Conservation (phyloP, 2,113 vertebrate genomes). For the Dendrocopos noguchii region DNA sequence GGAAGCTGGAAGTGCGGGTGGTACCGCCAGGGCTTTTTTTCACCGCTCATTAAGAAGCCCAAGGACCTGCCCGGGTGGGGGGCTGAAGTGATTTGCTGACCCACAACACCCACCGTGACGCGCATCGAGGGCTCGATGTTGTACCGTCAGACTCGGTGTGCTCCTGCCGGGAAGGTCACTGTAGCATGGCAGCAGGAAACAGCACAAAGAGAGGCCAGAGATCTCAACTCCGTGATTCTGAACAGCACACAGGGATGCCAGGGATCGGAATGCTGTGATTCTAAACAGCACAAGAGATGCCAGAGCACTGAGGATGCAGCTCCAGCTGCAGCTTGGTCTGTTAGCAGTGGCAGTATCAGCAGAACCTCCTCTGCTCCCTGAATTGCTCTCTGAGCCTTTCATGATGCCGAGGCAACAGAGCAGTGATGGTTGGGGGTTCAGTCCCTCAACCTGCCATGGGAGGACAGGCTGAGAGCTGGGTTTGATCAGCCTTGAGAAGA, state of each 20-base stretch:
- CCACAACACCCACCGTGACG: neutral
- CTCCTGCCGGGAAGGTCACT: neutral
- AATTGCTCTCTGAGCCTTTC: neutral
- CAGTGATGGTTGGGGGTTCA: neutral
- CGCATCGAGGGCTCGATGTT: neutral
- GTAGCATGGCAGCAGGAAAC: neutral
- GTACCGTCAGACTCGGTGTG: accelerated
- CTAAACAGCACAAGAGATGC: accelerated
- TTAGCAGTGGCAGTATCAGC: neutral
- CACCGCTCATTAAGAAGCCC: neutral
- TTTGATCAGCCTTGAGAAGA: no score
- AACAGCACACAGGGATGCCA: accelerated
- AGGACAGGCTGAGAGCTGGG: no score
- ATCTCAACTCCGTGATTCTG: no score
- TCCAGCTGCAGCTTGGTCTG: neutral
- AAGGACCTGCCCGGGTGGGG: neutral
- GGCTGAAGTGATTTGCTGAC: neutral
- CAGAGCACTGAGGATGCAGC: neutral
- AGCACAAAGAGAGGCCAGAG: accelerated
- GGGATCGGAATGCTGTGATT: neutral
- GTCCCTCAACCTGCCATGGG: neutral
- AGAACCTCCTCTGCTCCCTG: neutral
- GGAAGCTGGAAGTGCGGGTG: slow-evolving; percentile 31
- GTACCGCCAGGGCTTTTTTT: slow-evolving; percentile 21
- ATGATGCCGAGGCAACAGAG: neutral